A percentile compares a stretch with the other conserved stretches of the same genome.
Conservation (phyloP, 2,888 invertebrate species). For the Oscheius sp. region DNA sequence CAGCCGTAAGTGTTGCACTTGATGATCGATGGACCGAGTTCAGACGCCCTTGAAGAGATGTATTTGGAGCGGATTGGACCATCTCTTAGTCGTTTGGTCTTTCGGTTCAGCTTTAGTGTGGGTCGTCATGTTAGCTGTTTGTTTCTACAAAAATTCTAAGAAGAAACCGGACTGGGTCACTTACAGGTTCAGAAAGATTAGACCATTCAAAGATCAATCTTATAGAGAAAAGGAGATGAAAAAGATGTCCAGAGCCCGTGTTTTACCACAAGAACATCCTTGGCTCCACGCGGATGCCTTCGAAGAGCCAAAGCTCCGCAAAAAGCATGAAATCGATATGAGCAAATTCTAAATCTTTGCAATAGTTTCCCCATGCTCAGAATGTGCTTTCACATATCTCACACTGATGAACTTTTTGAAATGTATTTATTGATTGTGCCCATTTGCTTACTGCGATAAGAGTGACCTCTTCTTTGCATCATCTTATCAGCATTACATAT, state of each 20-base stretch:
- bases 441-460: no score
- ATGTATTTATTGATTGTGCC: constrained; percentile 19
- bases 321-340: constrained; percentile 41
- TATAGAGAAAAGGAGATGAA: constrained; percentile 42
- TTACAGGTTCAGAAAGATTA: constrained; percentile 33
- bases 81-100: constrained; percentile 51
- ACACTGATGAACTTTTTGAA: no score
- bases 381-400: constrained; percentile 11
- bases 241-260: constrained; percentile 34
- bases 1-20: constrained; percentile 32
- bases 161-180: constrained; percentile 42
- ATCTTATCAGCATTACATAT: constrained; percentile 23
- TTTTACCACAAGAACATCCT: constrained; percentile 46
- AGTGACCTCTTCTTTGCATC: constrained; percentile 12
- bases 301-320: constrained; percentile 40
- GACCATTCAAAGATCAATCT: constrained; percentile 5
- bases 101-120: constrained; percentile 49
- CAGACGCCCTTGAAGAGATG: constrained; percentile 33
- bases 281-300: constrained; percentile 56
- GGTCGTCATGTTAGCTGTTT: constrained; percentile 42
- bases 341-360: constrained; percentile 22
- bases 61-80: constrained; percentile 50
- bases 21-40: not conserved
- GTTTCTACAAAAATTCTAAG: constrained; percentile 39
- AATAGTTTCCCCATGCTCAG: constrained; percentile 2